Conservation (phyloP, 2,888 invertebrate genomes). For the Euzophera pinguis region DNA sequence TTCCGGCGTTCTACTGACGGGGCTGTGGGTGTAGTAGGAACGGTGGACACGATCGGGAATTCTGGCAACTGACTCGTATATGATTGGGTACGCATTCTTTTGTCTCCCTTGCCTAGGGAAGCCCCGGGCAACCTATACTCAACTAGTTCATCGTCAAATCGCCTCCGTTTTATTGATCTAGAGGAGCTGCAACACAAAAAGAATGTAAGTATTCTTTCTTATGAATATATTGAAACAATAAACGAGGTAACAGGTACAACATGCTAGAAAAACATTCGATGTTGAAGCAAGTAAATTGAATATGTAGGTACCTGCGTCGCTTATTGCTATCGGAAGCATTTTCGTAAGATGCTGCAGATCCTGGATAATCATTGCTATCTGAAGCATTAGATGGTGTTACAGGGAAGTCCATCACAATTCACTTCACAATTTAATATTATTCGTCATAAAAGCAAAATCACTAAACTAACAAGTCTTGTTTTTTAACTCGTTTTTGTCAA, state of each 20-base stretch:
- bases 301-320: constrained; percentile 66
- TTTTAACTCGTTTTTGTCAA: too few relatives aligned
- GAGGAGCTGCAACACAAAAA: constrained; percentile 84
- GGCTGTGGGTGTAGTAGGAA: constrained; percentile 41
- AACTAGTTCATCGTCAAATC: constrained; percentile 98
- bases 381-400: constrained; percentile 63
- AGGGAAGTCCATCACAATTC: constrained; percentile 59
- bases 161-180: constrained; percentile 95
- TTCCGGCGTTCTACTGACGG: constrained; percentile 50
- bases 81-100: constrained; percentile 70
- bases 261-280: too few relatives aligned
- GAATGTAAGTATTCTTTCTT: not conserved
- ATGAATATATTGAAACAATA: too few relatives aligned
- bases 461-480: too few relatives aligned
- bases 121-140: constrained; percentile 89
- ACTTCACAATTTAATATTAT: not conserved
- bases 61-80: constrained; percentile 77
- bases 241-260: not conserved
- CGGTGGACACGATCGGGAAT: constrained; percentile 41
- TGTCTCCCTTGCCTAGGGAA: constrained; percentile 67
- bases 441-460: not conserved
- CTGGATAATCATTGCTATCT: constrained; percentile 66
- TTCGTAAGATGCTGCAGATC: constrained; percentile 43
- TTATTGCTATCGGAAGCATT: constrained; percentile 63
- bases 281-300: too few relatives aligned